phyloP scores from a whole-genome alignment of 2,888 invertebrate genomes.

The Smittia sp. region DNA sequence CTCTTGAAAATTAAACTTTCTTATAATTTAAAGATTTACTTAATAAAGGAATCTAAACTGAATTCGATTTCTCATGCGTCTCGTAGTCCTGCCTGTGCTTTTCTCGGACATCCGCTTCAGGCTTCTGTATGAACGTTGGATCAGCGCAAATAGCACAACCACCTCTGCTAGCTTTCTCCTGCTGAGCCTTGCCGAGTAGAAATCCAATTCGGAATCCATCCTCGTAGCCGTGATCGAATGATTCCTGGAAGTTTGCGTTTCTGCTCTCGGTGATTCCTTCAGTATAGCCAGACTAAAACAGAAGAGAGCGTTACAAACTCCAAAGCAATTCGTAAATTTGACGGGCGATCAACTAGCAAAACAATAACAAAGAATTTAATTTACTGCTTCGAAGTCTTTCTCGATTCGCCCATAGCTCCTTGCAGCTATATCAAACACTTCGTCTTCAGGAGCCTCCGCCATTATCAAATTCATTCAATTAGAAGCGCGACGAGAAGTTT shows the following conservation, averaged over 20 bases:
- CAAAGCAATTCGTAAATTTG: background rate
- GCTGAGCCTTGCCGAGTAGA: constrained; percentile 57
- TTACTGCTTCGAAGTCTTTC: constrained; percentile 18
- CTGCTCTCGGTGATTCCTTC: constrained; percentile 68
- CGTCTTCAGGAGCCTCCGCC: background rate
- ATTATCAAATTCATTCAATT: background rate
- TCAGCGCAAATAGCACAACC: constrained; percentile 46
- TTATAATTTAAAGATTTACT: constrained; percentile 38
- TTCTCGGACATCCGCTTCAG: constrained; percentile 46
- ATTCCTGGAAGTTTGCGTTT: constrained; percentile 62
- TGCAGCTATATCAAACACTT: background rate
- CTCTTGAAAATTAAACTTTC: constrained; percentile 41
- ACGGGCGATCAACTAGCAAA: too few species aligned
- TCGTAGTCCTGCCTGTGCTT: constrained; percentile 47
- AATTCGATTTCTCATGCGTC: background rate
- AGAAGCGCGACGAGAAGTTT: background rate
- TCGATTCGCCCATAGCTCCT: constrained; percentile 16
- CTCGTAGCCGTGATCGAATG: constrained; percentile 68
- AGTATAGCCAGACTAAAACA: constrained; percentile 61
- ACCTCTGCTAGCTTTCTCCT: constrained; percentile 45
- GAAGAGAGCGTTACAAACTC: background rate
- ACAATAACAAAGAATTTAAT: background rate
- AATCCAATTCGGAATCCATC: constrained; percentile 65
- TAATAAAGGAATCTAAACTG: background rate
- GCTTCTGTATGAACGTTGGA: constrained; percentile 43